Evolutionary conservation across 2,113 vertebrate species (phyloP).

Genomic region (Gasterosteus aculeatus): DNA sequence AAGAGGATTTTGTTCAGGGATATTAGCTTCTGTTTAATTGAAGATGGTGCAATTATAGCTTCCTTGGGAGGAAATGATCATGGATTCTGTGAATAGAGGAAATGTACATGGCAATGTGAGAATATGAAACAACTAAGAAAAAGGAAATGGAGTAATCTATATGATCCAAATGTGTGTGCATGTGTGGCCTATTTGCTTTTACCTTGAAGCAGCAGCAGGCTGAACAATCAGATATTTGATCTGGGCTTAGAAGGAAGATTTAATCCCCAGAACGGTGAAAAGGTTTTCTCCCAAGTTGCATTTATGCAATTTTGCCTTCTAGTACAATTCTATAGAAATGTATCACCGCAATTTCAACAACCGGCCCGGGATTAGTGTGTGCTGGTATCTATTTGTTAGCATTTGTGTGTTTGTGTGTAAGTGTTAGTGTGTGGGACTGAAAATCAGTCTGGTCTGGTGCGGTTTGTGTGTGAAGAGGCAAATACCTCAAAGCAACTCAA

Average conservation of each 20-base stretch:
- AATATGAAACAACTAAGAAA: conserved; percentile 30
- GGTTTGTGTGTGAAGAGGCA: conserved; percentile 55
- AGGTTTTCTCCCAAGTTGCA: conserved; percentile 78
- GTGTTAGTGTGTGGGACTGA: conserved; percentile 35
- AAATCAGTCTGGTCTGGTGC: conserved; percentile 44
- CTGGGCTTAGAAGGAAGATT: conserved; percentile 77
- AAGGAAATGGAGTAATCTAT: conserved; percentile 62
- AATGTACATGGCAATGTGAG: conserved; percentile 34
- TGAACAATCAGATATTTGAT: conserved; percentile 82
- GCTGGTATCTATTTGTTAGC: conserved; percentile 52
- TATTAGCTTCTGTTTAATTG: conserved; percentile 65
- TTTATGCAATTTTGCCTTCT: conserved; percentile 80
- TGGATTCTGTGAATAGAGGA: conserved; percentile 42
- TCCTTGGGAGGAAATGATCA: conserved; percentile 41
- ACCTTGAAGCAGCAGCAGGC: conserved; percentile 68
- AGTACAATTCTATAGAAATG: conserved; percentile 80
- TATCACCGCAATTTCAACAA: conserved; percentile 71
- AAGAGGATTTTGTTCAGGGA: conserved; percentile 58
- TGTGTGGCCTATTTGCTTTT: conserved; percentile 51
- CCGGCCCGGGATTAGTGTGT: conserved; percentile 72
- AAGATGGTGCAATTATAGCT: conserved; percentile 61
- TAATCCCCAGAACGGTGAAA: conserved; percentile 77
- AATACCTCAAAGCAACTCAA: conserved; percentile 75
- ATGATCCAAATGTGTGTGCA: conserved; percentile 48
- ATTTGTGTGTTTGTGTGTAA: conserved; percentile 46